Conservation (phyloP, 2,888 invertebrate species). For the Nasonovia ribisnigri region DNA sequence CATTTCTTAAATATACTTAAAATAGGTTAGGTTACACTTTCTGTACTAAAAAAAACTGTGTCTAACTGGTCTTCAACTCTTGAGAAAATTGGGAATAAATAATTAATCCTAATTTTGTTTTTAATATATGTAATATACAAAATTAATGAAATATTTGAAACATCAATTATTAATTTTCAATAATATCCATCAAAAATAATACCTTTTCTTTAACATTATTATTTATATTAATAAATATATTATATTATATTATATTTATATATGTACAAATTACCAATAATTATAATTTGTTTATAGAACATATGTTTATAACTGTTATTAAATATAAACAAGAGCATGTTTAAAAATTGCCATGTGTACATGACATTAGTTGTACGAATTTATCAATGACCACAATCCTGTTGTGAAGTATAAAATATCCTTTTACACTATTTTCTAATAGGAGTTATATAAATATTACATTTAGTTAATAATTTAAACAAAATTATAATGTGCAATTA, state of each 20-base stretch:
- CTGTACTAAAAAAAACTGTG: neutral
- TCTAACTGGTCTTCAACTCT: neutral
- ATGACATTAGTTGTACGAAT: neutral
- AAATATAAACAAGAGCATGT: neutral
- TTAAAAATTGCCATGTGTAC: neutral
- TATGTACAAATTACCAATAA: neutral
- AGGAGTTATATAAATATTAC: neutral
- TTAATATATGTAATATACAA: neutral
- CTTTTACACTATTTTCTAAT: neutral
- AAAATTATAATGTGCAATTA: neutral
- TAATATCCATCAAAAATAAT: neutral
- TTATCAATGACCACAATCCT: neutral
- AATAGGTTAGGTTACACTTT: neutral
- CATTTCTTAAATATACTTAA: neutral
- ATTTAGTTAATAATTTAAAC: neutral
- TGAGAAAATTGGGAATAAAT: neutral
- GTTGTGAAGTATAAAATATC: neutral
- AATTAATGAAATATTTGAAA: neutral
- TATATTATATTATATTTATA: too few species aligned
- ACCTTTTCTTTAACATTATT: neutral
- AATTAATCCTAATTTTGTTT: neutral
- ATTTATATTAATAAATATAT: too few species aligned
- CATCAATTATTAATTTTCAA: neutral
- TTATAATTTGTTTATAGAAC: too few species aligned
- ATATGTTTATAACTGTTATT: neutral